Base-by-base conservation (phyloP, 2,113 vertebrate genomes). In the Pagrus major region DNA sequence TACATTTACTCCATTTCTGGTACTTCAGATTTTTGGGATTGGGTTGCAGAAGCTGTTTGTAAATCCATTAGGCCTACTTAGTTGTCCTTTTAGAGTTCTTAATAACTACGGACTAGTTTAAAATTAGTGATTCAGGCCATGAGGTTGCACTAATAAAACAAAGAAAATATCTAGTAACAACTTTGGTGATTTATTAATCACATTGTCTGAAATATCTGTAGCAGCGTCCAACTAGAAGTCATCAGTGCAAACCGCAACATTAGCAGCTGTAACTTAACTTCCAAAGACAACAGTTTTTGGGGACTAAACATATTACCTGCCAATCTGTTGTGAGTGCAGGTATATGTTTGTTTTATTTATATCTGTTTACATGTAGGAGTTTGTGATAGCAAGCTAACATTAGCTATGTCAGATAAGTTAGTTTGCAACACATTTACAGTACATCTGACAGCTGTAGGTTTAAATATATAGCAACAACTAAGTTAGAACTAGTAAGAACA, bases 21-120 rank as follows among this genome's bases (percentile, higher is more conserved):
- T n/a, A 51, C n/a, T 42, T 46, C 6, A 33, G 16, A 6, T 29
- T 35, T 31, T 39, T 16, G 41, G 23, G 33, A 41, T 51, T 73
- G 16, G 15, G 72, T 42, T 76, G 21, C 39, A 65, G 37, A 31
- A 67, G 2, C 6, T 49, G 21, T 67, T 69, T 69, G 25, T 51
- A 41, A 41, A 46, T 55, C 20, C 25, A n/a, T 11, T 5, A 29
- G 14, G n/a, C n/a, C n/a, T n/a, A n/a, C n/a, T 39, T 16, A 3
- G 37, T 37, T 61, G 37, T 58, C 7, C 2, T 52, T 9, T 39
- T 16, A 8, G 33, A 27, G 20, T 44, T 44, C 11, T 31, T n/a
- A 71, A 20, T 6, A 21, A 27, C 16, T 4, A 27, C n/a, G n/a
- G n/a, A 20, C 8, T 44, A 18, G 15, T 29, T 63, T 64, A 3